phyloP scores from a whole-genome alignment of 1,140 invertebrate species.

The Ladona fulva region DNA sequence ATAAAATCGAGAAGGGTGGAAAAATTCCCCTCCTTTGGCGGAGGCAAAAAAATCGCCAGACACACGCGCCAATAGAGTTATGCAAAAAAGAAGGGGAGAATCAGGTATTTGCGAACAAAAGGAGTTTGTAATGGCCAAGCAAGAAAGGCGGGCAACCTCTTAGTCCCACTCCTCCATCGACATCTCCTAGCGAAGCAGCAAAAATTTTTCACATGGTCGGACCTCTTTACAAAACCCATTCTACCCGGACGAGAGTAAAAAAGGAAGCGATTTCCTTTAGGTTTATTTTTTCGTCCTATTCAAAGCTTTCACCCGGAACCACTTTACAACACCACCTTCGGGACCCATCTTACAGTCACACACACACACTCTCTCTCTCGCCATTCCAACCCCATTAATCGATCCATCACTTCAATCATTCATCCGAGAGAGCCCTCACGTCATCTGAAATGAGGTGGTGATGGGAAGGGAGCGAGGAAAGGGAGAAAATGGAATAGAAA shows the following conservation, averaged over 20 bases:
- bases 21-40: no score
- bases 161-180: not conserved
- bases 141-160: no score
- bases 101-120: no score
- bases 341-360: not conserved
- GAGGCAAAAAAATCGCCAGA: no score
- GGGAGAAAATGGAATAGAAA: not conserved
- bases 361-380: not conserved
- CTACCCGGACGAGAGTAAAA: not conserved
- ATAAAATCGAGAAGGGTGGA: no score
- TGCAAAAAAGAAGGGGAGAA: no score
- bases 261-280: not conserved
- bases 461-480: not conserved
- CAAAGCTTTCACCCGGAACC: not conserved
- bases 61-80: no score
- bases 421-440: not conserved
- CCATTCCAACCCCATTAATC: not conserved
- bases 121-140: no score
- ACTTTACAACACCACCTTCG: not conserved
- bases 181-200: not conserved
- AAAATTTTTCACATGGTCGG: not conserved
- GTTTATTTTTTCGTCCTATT: slow-evolving; percentile 3
- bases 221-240: not conserved
- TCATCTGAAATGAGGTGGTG: not conserved
- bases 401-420: slow-evolving; percentile 6